Conservation (phyloP, 1,140 invertebrate genomes). For the Palaemon carinicauda region DNA sequence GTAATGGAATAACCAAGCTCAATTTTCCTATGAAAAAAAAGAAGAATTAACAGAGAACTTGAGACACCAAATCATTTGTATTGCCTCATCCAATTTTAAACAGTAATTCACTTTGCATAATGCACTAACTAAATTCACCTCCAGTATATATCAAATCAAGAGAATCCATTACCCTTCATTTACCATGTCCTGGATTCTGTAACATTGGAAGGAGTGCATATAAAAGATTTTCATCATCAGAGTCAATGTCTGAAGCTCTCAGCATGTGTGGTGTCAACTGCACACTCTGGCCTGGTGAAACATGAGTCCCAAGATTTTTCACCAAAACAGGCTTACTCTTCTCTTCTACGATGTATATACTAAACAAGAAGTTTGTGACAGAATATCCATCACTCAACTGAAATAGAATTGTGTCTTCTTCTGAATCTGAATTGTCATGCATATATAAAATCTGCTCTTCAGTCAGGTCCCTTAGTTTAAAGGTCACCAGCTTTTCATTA, state of each 20-base stretch:
- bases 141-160: neutral
- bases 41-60: neutral
- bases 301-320: slow-evolving; percentile 43
- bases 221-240: slow-evolving; percentile 51
- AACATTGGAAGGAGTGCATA: slow-evolving; percentile 48
- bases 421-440: slow-evolving; percentile 18
- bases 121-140: neutral
- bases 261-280: slow-evolving; percentile 54
- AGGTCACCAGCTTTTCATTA: slow-evolving; percentile 40
- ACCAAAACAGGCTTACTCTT: slow-evolving; percentile 46
- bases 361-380: slow-evolving; percentile 49
- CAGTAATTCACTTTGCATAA: neutral
- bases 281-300: slow-evolving; percentile 26
- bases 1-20: slow-evolving; percentile 53
- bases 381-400: slow-evolving; percentile 56
- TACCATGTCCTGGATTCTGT: slow-evolving; percentile 47
- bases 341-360: slow-evolving; percentile 46
- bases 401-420: slow-evolving; percentile 40
- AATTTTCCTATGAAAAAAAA: slow-evolving; percentile 43
- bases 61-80: no score
- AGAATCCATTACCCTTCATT: neutral
- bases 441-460: slow-evolving; percentile 35
- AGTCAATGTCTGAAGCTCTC: slow-evolving; percentile 54
- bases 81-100: no score
- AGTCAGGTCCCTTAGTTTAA: slow-evolving; percentile 43